phyloP scores from a whole-genome alignment of 2,113 vertebrate genomes.

The Casuarius casuarius region DNA sequence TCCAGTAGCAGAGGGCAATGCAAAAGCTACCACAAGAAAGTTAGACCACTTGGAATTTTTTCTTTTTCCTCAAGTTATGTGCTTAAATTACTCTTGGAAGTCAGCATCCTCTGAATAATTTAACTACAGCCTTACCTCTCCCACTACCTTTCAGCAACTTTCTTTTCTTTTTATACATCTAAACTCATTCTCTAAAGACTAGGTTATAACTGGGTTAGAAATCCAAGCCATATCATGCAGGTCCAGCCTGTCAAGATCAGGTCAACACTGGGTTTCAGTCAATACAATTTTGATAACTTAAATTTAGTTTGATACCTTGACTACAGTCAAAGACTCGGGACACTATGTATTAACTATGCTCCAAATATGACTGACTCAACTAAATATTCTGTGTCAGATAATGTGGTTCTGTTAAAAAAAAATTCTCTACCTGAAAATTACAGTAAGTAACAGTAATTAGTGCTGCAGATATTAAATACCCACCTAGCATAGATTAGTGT shows the following conservation, averaged over 20 bases:
- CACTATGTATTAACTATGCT: slow-evolving; percentile 68
- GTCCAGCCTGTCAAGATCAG: slow-evolving; percentile 85
- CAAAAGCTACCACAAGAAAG: slow-evolving; percentile 53
- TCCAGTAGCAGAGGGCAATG: slow-evolving; percentile 69
- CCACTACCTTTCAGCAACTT: slow-evolving; percentile 75
- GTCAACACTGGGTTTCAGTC: slow-evolving; percentile 79
- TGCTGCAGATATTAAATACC: slow-evolving; percentile 72
- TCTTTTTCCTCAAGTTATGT: slow-evolving; percentile 59
- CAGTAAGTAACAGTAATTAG: slow-evolving; percentile 74
- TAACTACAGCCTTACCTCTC: slow-evolving; percentile 72
- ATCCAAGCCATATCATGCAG: slow-evolving; percentile 81
- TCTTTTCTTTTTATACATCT: slow-evolving; percentile 70
- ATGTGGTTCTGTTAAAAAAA: slow-evolving; percentile 56
- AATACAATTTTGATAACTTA: slow-evolving; percentile 73
- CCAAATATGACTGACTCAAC: slow-evolving; percentile 75
- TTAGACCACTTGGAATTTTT: slow-evolving; percentile 18
- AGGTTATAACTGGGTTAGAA: slow-evolving; percentile 76
- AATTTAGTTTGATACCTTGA: slow-evolving; percentile 67
- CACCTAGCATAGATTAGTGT: slow-evolving; percentile 67
- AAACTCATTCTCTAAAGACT: slow-evolving; percentile 76
- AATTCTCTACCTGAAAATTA: slow-evolving; percentile 74
- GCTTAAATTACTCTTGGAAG: slow-evolving; percentile 76
- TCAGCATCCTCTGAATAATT: slow-evolving; percentile 75
- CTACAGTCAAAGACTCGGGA: slow-evolving; percentile 69
- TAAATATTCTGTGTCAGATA: slow-evolving; percentile 70